phyloP scores from a whole-genome alignment of 2,888 invertebrate genomes.

The Pristionchus entomophagus region DNA sequence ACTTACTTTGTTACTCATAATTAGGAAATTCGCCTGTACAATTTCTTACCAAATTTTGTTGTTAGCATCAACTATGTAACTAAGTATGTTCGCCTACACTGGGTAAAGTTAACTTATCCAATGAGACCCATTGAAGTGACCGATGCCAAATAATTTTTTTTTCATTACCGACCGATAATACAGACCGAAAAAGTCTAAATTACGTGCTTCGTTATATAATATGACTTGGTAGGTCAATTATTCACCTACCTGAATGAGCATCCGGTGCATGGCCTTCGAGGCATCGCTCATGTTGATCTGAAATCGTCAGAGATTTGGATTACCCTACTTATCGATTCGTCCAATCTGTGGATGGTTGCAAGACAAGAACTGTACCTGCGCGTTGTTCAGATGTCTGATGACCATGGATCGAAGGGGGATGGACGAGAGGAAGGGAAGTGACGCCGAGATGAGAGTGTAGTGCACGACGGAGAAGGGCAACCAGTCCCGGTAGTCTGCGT shows the following conservation, averaged over 20 bases:
- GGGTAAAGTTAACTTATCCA: no score
- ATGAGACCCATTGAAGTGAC: neutral
- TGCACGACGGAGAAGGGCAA: constrained; percentile 25
- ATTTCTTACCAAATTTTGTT: no score
- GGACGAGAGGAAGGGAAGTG: constrained; percentile 2
- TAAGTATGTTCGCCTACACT: no score
- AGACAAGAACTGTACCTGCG: neutral
- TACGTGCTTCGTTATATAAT: neutral
- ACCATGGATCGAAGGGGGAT: neutral
- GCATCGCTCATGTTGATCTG: constrained; percentile 9
- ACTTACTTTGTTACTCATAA: no score
- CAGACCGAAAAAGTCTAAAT: neutral
- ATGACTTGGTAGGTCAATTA: no score
- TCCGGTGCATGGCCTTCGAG: neutral
- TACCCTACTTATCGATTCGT: no score
- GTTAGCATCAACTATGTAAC: no score
- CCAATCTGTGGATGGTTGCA: no score
- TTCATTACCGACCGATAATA: neutral
- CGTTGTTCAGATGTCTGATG: neutral
- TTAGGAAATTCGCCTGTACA: no score
- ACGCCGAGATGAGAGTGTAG: neutral
- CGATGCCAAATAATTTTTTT: neutral
- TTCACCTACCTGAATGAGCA: neutral
- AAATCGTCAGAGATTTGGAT: no score
- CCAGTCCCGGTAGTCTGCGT: constrained; percentile 17